Conservation (phyloP, 2,888 invertebrate genomes). For the Leptinotarsa haldemani region DNA sequence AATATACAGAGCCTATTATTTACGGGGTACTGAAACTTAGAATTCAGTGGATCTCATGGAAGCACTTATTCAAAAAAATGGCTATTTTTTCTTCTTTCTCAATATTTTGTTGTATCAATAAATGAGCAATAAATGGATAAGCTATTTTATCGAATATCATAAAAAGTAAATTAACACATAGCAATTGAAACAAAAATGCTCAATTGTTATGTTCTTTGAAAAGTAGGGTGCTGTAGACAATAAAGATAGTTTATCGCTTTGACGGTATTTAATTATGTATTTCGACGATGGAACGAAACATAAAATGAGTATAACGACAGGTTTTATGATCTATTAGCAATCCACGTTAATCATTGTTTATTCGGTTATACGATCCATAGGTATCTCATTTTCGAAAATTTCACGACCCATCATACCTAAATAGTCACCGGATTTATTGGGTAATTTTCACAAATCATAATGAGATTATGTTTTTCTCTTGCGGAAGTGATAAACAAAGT, state of each 20-base stretch:
- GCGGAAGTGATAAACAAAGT: not conserved
- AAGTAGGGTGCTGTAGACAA: not conserved
- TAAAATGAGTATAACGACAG: not conserved
- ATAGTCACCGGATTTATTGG: not conserved
- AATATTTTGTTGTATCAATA: too few relatives aligned
- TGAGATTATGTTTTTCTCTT: not conserved
- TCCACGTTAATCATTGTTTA: conserved; percentile 6
- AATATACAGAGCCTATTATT: too few relatives aligned
- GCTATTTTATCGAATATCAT: too few relatives aligned
- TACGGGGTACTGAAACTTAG: too few relatives aligned
- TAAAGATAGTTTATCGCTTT: not conserved
- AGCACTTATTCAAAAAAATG: too few relatives aligned
- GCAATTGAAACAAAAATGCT: too few relatives aligned
- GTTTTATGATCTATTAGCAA: not conserved
- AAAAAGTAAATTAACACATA: too few relatives aligned
- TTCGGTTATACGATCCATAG: not conserved
- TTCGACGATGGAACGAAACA: not conserved
- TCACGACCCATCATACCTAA: not conserved
- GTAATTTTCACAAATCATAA: not conserved
- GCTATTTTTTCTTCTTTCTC: too few relatives aligned
- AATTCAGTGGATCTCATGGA: too few relatives aligned
- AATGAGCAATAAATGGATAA: too few relatives aligned
- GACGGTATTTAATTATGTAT: not conserved
- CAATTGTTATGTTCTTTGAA: not conserved
- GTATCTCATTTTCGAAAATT: conserved; percentile 4